Base-by-base conservation (phyloP, 1,140 invertebrate species). In the Phocides pigmalion region DNA sequence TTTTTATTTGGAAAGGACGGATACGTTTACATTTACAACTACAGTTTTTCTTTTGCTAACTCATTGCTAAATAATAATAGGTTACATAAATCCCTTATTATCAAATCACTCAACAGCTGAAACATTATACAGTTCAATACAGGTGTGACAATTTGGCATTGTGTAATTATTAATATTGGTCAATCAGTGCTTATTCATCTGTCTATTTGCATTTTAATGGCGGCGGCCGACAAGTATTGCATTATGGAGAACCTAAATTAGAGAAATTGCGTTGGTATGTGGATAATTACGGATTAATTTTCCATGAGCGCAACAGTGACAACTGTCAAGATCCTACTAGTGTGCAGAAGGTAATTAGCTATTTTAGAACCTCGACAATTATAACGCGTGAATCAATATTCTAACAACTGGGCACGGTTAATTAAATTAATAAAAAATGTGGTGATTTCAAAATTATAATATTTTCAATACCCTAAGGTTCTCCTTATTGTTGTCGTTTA, bases 141-240 rank as follows among this genome's bases (percentile, higher is more conserved):
- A 16, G 49, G 49, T 37, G 49, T 51, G 49, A 51, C 49, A 51
- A 19, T 51, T 51, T 17, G 12, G 15, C 15, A 15, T 16, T 51
- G 49, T 51, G 15, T 32, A 19, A 54, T 44, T 46, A 59, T 59
- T 49, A 59, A 22, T 47, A 49, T 61, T 61, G 28, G 44, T 61
- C 15, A 61, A 49, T 37, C 19, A 61, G 16, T n/a, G 17, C 46
- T 47, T 15, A 49, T 61, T 49, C 44, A 61, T 5, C 39, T 28
- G 22, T 46, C 65, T 51, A 73, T 70, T 70, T 64, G 67, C 61
- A 73, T 73, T 73, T 73, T 70, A 73, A 73, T 70, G 62, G 44
- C 54, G 6, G 25, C 42, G 8, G 42, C 56, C 28, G 17, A 61
- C 56, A 49, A 51, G 28, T 61, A 61, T 61, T 61, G 56, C 42